phyloP scores from a whole-genome alignment of 2,888 invertebrate species.

The Synergus japonicus region DNA sequence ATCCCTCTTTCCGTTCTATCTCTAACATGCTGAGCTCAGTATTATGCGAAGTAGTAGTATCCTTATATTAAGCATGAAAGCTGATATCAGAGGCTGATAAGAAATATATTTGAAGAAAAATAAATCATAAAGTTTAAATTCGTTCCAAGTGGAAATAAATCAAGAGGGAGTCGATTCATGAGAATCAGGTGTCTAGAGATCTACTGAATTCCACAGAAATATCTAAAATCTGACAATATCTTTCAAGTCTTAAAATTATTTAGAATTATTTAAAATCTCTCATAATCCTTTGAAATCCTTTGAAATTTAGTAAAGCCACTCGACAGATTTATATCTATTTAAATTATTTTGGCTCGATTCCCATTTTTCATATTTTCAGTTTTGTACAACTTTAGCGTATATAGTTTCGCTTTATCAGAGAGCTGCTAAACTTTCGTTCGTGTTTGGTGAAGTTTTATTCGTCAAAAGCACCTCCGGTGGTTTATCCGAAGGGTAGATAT shows the following conservation, averaged over 20 bases:
- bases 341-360: background rate
- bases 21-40: background rate
- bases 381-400: background rate
- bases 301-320: no score
- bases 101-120: no score
- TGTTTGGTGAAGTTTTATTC: conserved; percentile 28
- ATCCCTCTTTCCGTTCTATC: background rate
- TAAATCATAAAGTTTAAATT: no score
- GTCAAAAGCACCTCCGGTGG: background rate
- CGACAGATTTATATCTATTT: no score
- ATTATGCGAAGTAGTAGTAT: background rate
- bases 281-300: no score
- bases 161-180: no score
- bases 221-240: no score
- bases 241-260: no score
- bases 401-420: background rate
- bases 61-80: background rate
- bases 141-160: no score
- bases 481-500: background rate
- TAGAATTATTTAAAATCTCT: no score
- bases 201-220: no score
- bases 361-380: background rate
- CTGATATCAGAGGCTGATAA: background rate
- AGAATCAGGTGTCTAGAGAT: no score
- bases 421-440: conserved; percentile 22